Conservation (phyloP, 64 coral and sea anemone genomes). For the Stichodactyla helianthus region DNA sequence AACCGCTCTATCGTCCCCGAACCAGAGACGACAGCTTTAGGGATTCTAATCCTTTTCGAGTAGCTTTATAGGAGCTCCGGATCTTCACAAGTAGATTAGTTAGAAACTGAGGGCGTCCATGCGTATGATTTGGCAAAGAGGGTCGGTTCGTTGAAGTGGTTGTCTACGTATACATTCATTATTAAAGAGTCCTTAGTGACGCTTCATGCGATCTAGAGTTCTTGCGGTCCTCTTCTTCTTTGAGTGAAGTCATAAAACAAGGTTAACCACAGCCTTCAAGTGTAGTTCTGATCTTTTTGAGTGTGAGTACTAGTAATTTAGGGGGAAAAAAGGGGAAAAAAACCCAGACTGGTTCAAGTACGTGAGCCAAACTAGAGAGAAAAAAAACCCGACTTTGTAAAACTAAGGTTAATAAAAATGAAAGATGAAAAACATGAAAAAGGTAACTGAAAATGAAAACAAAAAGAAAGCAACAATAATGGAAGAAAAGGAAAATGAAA, state of each 20-base stretch:
- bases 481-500: too few relatives aligned
- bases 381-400: too few relatives aligned
- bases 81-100: background rate
- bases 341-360: too few relatives aligned
- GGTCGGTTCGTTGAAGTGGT: background rate
- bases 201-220: background rate
- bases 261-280: too few relatives aligned
- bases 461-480: too few relatives aligned
- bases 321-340: too few relatives aligned
- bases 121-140: background rate
- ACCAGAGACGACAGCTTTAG: background rate
- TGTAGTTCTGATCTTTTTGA: too few relatives aligned
- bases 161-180: background rate
- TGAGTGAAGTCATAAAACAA: background rate
- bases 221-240: background rate
- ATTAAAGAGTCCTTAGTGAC: background rate
- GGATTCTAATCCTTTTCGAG: background rate
- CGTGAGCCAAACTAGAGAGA: too few relatives aligned
- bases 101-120: background rate
- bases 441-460: too few relatives aligned
- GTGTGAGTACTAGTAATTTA: too few relatives aligned
- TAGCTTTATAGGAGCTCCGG: background rate
- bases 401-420: too few relatives aligned
- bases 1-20: background rate
- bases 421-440: too few relatives aligned